A percentile compares a stretch with the other conserved stretches of the same genome.
phyloP scores from a whole-genome alignment of 1,140 invertebrate species.

The Callitettix versicolor region DNA sequence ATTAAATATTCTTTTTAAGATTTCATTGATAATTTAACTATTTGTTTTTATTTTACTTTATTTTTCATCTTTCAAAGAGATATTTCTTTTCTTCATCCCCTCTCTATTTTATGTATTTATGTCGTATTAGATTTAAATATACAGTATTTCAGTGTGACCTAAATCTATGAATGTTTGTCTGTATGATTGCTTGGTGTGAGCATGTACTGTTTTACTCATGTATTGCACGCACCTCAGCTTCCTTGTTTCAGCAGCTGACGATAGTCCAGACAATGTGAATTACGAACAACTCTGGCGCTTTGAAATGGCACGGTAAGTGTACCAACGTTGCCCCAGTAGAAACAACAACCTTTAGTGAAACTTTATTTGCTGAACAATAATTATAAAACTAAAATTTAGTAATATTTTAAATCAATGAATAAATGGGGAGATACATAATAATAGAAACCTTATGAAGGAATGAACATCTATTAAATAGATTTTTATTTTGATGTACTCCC shows the following conservation, averaged over 20 bases:
- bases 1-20: no score
- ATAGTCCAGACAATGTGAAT: constrained; percentile 30
- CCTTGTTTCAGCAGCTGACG: constrained; percentile 22
- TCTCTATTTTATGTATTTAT: constrained; percentile 28
- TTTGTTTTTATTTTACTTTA: neutral
- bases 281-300: constrained; percentile 40
- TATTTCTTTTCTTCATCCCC: constrained; percentile 18
- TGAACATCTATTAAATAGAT: no score
- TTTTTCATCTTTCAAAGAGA: constrained; percentile 6
- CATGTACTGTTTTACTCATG: constrained; percentile 6
- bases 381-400: no score
- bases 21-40: no score
- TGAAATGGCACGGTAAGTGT: constrained; percentile 49
- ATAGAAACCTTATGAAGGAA: no score
- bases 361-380: no score
- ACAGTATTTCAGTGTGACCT: neutral
- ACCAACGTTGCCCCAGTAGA: neutral
- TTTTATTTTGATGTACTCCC: no score
- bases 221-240: constrained; percentile 21
- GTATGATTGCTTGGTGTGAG: constrained; percentile 10
- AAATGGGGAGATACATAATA: no score
- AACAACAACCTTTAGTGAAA: no score
- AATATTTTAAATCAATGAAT: no score
- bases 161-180: neutral
- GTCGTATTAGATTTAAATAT: neutral